phyloP scores from a whole-genome alignment of 2,113 vertebrate genomes.

The Zosterops lateralis region DNA sequence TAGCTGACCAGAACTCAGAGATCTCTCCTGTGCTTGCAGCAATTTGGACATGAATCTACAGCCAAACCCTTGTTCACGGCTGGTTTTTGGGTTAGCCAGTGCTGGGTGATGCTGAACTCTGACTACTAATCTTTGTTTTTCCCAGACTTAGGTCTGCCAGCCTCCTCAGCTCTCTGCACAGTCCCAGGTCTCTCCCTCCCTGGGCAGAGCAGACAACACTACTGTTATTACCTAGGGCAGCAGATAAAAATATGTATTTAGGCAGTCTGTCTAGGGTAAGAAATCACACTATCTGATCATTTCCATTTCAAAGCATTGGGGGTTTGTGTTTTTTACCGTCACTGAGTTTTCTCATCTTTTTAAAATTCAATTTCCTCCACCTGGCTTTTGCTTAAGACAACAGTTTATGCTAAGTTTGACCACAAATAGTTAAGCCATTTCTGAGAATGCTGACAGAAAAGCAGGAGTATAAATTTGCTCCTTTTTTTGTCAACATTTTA shows the following conservation, averaged over 20 bases:
- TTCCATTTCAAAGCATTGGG: background rate
- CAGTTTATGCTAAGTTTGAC: background rate
- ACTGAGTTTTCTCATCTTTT: background rate
- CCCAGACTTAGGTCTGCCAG: background rate
- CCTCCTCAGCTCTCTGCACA: background rate
- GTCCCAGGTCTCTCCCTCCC: background rate
- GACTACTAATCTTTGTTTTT: background rate
- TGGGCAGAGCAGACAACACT: background rate
- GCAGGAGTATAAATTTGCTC: background rate
- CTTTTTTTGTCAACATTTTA: background rate
- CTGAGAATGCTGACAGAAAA: background rate
- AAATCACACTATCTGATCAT: background rate
- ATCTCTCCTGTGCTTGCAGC: background rate
- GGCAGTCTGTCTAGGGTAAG: background rate
- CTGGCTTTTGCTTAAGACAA: background rate
- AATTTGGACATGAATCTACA: background rate
- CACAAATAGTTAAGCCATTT: slow-evolving; percentile 3
- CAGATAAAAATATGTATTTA: background rate
- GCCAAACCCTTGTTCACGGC: background rate
- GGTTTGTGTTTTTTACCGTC: background rate
- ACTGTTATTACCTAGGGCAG: background rate
- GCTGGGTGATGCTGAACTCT: background rate
- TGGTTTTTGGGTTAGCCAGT: background rate
- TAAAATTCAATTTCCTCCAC: background rate
- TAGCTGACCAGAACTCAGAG: background rate